Conservation (phyloP, 2,797 vertebrate species). For the Echiichthys vipera region DNA sequence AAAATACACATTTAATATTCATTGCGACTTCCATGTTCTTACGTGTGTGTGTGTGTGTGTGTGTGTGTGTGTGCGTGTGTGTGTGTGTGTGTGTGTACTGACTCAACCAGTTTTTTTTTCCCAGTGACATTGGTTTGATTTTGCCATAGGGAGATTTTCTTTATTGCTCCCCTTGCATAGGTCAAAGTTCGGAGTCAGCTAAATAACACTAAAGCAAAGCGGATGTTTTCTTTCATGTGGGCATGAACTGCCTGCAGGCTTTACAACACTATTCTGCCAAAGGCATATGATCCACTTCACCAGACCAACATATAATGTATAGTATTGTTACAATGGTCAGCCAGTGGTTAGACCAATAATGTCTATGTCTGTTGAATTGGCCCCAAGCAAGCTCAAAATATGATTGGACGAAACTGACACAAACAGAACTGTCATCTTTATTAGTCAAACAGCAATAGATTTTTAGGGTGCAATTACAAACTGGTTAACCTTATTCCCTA, state of each 20-base stretch:
- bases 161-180: slow-evolving; percentile 10
- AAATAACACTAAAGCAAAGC: slow-evolving; percentile 38
- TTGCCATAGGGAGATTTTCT: neutral
- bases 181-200: slow-evolving; percentile 53
- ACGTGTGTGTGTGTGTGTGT: too few relatives aligned
- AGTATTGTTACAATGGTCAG: neutral
- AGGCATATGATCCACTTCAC: slow-evolving; percentile 40
- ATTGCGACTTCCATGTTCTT: slow-evolving; percentile 7
- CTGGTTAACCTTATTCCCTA: neutral
- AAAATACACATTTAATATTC: slow-evolving; percentile 3
- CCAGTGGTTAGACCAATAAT: neutral
- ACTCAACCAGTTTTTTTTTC: neutral
- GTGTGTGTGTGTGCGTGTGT: too few relatives aligned
- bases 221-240: slow-evolving; percentile 48
- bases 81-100: too few relatives aligned
- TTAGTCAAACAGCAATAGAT: neutral
- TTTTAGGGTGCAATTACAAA: neutral
- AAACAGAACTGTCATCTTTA: neutral
- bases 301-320: neutral
- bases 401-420: neutral
- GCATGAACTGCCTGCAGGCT: slow-evolving; percentile 37
- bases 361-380: slow-evolving; percentile 6
- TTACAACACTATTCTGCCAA: slow-evolving; percentile 30
- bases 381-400: slow-evolving; percentile 5
- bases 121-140: neutral